Evolutionary conservation across 2,888 invertebrate species (phyloP), one percentile per base, ranked within the genome.

Genomic region (Linyphia triangularis): DNA sequence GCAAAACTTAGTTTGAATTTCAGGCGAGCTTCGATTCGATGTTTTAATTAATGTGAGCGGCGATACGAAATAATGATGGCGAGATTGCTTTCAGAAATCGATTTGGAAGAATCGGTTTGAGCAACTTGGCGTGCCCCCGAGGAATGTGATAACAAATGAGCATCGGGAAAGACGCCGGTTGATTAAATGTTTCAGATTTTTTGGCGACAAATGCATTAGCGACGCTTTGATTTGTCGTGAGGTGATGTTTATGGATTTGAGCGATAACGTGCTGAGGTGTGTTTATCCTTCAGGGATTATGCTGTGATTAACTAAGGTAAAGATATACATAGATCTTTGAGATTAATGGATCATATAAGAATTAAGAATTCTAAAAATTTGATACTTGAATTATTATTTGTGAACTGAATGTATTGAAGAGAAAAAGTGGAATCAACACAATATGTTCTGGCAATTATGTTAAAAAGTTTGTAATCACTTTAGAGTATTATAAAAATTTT

Each of bases 1-100:
- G n/a, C 72, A 69, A 72, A 83, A 85, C 85, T 85, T 78, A 85
- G 85, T 85, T 85, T 85, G 70, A 85, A 85, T 85, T 85, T 78
- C 59, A 22, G 51, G 69, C 37, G 78, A 79, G 33, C n/a, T 51
- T 51, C 40, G 61, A 70, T 79, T 79, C 78, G 72, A 63, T 85
- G 78, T 78, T 85, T 85, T 85, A 85, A 85, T 85, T 85, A 85
- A 85, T 79, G 85, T 24, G 30, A 70, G 63, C 63, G 70, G 59
- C 78, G 85, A 85, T 79, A 70, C 78, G 78, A 85, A 85, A 79
- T 85, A 85, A 79, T 79, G 78, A 85, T 72, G 59, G 72, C 22
- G 51, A 43, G 85, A 85, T 85, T 85, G 85, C 72, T 24, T n/a
- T 10, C 16, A 30, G 51, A n/a, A 67, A 79, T 79, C 63, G 85